Evolutionary conservation across 1,140 invertebrate genomes (phyloP).

Genomic region (Atta texana): DNA sequence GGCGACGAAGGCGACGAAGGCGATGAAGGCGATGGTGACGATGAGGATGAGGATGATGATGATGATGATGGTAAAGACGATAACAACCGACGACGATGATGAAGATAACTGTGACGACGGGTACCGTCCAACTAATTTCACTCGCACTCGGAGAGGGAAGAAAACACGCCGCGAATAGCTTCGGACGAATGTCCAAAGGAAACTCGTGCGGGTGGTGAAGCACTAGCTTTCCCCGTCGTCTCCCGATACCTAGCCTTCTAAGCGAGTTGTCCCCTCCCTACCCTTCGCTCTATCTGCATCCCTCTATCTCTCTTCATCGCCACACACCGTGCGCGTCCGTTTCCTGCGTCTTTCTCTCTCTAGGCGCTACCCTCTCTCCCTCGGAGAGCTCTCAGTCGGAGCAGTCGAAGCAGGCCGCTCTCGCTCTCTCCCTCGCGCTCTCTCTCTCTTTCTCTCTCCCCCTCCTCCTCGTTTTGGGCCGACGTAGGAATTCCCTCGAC

Average conservation of each 20-base stretch:
- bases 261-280: constrained; percentile 45
- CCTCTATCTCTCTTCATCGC: constrained; percentile 23
- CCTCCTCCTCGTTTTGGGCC: constrained; percentile 6
- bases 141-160: constrained; percentile 53
- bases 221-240: constrained; percentile 54
- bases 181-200: constrained; percentile 56
- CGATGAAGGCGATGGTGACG: background rate
- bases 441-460: constrained; percentile 36
- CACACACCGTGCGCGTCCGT: constrained; percentile 31
- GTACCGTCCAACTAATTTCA: constrained; percentile 6
- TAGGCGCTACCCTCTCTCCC: constrained; percentile 47
- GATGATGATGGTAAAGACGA: background rate
- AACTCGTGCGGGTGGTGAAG: constrained; percentile 72
- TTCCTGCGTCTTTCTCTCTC: constrained; percentile 61
- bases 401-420: background rate
- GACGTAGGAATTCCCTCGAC: constrained; percentile 67
- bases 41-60: background rate
- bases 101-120: constrained; percentile 7
- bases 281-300: constrained; percentile 56
- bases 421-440: background rate
- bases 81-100: constrained; percentile 4
- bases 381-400: background rate
- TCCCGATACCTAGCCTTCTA: constrained; percentile 64
- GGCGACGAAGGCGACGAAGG: background rate
- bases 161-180: constrained; percentile 49